These are phyloP conservation scores for Nothura maculosa DNA, from an alignment of 2,797 vertebrate species.

Conservation along the genomic window DNA sequence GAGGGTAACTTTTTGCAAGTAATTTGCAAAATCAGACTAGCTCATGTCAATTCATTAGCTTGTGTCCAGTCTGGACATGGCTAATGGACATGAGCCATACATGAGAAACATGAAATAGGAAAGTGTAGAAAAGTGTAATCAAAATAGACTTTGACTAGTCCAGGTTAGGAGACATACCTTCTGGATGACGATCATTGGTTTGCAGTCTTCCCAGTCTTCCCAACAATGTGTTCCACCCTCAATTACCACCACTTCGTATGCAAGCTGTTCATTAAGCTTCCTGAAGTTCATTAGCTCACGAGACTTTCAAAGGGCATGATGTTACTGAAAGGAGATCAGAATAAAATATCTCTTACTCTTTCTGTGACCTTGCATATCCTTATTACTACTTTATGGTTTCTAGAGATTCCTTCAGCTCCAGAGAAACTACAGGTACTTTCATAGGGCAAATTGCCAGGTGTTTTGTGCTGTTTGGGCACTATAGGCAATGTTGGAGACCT, in stretches of 20 bases:
- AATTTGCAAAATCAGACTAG: neutral
- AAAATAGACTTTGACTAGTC: neutral
- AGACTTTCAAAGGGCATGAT: neutral
- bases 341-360: neutral
- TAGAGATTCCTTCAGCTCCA: neutral
- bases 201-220: neutral
- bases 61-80: neutral
- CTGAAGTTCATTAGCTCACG: neutral
- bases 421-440: slow-evolving; percentile 33
- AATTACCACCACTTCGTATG: neutral
- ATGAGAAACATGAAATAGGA: neutral
- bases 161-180: neutral
- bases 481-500: neutral
- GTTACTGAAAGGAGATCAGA: neutral
- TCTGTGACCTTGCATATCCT: neutral
- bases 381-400: accelerated
- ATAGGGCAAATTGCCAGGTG: slow-evolving; percentile 7
- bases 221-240: neutral
- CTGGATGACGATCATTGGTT: neutral
- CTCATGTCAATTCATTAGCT: neutral
- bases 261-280: neutral
- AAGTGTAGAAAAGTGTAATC: neutral
- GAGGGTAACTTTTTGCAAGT: neutral
- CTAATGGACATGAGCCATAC: neutral
- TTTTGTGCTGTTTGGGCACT: slow-evolving; percentile 9